Evolutionary conservation across 2,113 vertebrate species (phyloP).

Genomic region (Amphiprion percula): DNA sequence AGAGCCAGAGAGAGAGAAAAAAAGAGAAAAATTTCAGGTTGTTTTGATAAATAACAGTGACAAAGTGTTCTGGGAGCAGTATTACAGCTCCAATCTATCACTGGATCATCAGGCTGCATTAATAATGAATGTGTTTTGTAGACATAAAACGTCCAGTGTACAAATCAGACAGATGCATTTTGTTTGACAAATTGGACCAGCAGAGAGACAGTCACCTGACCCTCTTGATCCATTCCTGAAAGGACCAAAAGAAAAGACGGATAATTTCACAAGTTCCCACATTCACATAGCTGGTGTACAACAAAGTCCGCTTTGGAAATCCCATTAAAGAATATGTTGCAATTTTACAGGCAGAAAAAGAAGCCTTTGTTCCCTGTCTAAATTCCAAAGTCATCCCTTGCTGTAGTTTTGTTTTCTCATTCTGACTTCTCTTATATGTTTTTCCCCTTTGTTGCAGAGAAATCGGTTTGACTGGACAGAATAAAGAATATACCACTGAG

Average conservation of each 20-base stretch:
- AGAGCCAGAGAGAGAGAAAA: background rate
- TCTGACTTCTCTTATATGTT: constrained; percentile 44
- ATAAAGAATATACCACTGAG: constrained; percentile 29
- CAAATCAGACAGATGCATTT: constrained; percentile 41
- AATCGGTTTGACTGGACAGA: constrained; percentile 44
- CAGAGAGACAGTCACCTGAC: constrained; percentile 11
- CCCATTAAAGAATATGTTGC: constrained; percentile 39
- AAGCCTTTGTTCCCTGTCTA: constrained; percentile 8
- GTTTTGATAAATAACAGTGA: constrained; percentile 66
- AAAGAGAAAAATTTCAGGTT: constrained; percentile 39
- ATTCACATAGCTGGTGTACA: constrained; percentile 19
- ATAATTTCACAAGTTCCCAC: constrained; percentile 23
- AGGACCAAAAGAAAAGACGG: constrained; percentile 26
- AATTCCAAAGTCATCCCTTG: constrained; percentile 41
- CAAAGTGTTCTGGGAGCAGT: constrained; percentile 42
- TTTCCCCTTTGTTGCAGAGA: constrained; percentile 37
- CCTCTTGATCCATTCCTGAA: constrained; percentile 4
- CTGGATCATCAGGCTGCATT: constrained; percentile 56
- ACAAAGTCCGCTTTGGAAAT: constrained; percentile 42
- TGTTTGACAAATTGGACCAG: constrained; percentile 41
- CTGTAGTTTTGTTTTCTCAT: constrained; percentile 49
- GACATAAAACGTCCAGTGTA: constrained; percentile 24
- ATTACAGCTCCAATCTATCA: constrained; percentile 60
- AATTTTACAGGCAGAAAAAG: constrained; percentile 41
- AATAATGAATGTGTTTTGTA: constrained; percentile 66